phyloP scores from a whole-genome alignment of 2,113 vertebrate genomes.

The Aleadryas rufinucha region DNA sequence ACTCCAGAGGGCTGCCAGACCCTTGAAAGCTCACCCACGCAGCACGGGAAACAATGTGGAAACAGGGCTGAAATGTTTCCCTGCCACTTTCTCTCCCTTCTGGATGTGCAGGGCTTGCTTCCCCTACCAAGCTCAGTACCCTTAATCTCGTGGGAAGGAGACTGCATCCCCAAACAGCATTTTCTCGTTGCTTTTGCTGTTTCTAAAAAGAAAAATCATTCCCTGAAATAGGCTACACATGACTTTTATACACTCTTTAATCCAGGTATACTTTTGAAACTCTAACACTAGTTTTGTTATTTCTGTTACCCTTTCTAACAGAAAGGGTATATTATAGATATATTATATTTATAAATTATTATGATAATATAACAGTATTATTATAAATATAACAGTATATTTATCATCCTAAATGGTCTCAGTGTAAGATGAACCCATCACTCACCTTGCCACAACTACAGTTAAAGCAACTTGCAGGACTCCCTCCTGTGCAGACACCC shows the following conservation, averaged over 20 bases:
- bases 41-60: rapidly evolving
- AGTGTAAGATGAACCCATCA: neutral
- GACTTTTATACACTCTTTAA: neutral
- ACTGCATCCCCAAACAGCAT: neutral
- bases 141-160: neutral
- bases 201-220: neutral
- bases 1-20: neutral
- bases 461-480: neutral
- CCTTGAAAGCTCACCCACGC: neutral
- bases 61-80: neutral
- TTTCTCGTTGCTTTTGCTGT: neutral
- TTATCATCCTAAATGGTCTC: neutral
- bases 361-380: too few relatives aligned
- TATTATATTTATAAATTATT: too few relatives aligned
- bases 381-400: too few relatives aligned
- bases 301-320: neutral
- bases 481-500: neutral
- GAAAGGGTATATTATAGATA: too few relatives aligned
- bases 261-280: neutral
- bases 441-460: neutral
- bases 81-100: neutral
- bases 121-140: neutral
- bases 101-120: neutral
- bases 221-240: rapidly evolving
- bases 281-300: neutral